Evolutionary conservation across 2,888 invertebrate species (phyloP), one percentile per base, ranked within the genome.

Genomic region (Scaptodrosophila latifasciaeformis): DNA sequence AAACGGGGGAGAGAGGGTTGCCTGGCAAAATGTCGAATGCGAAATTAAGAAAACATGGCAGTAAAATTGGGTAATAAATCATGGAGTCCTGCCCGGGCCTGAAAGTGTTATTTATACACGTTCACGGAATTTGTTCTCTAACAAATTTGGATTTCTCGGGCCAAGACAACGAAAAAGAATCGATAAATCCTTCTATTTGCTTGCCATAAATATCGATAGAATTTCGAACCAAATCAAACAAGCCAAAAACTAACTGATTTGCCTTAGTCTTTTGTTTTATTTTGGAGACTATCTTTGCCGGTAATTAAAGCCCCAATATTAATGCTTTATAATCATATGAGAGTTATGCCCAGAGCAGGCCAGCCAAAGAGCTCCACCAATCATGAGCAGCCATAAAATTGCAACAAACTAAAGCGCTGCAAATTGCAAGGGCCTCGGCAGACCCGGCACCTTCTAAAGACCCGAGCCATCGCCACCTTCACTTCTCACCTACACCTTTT

Each of bases 21-120:
- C 4, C 24, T 21, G 40, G 74, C 78, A 65, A 82, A 84, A 82
- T 83, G 83, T 83, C 82, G 84, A 82, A 81, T 82, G 78, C 72
- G 81, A 80, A 81, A 78, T 81, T 82, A 82, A 81, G 80, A 80
- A 80, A 80, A 80, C 82, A 81, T 82, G 82, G 70, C 74, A 81
- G 80, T 76, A 79, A 82, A 81, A 80, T 82, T 82, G 79, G 66
- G 58, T 62, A 76, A 80, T 80, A 80, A 82, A 80, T 80, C 80
- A 80, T 82, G 67, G 60, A 69, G 65, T 15, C 12, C n/a, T n/a
- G n/a, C n/a, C n/a, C n/a, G 60, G 59, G 63, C 65, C 78, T 74
- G 75, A 72, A 79, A 78, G 70, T 79, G 82, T 80, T 80, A 72
- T 76, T 67, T 64, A 63, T 67, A 53, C 30, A 31, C 44, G 29